These are phyloP conservation scores for Tinamus major DNA, from an alignment of 2,797 vertebrate species.

Conservation along the genomic window DNA sequence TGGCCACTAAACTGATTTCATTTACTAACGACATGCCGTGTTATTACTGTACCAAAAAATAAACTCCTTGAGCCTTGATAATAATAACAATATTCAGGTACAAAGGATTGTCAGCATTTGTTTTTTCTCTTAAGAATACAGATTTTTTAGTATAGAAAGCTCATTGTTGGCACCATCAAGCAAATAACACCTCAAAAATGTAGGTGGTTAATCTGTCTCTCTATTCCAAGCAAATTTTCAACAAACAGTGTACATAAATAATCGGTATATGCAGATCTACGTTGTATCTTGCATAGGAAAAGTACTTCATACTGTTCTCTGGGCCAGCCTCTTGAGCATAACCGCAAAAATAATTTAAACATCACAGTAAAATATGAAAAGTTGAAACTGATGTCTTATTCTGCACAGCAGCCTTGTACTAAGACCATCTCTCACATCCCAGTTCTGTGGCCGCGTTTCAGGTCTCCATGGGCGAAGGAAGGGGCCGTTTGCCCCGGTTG, in stretches of 20 bases:
- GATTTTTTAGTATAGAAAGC: background rate
- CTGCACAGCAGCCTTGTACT: background rate
- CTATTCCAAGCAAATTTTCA: background rate
- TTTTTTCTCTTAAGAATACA: background rate
- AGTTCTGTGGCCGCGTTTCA: background rate
- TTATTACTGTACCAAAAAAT: background rate
- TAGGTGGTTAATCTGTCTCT: background rate
- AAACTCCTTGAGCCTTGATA: background rate
- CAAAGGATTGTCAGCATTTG: background rate
- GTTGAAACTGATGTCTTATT: background rate
- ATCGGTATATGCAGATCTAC: background rate
- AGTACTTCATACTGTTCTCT: background rate
- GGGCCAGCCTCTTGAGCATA: background rate
- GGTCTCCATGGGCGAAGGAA: background rate
- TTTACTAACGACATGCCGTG: background rate
- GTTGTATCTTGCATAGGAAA: background rate
- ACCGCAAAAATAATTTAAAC: background rate
- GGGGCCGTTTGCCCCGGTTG: background rate
- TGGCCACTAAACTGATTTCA: conserved; percentile 8
- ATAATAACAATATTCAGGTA: background rate
- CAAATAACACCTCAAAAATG: background rate
- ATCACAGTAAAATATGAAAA: background rate
- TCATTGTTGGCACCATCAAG: background rate
- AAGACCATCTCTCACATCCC: background rate
- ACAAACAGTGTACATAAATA: background rate